These are phyloP conservation scores for Dione juno DNA, from an alignment of 2,888 invertebrate species.

Conservation along the genomic window DNA sequence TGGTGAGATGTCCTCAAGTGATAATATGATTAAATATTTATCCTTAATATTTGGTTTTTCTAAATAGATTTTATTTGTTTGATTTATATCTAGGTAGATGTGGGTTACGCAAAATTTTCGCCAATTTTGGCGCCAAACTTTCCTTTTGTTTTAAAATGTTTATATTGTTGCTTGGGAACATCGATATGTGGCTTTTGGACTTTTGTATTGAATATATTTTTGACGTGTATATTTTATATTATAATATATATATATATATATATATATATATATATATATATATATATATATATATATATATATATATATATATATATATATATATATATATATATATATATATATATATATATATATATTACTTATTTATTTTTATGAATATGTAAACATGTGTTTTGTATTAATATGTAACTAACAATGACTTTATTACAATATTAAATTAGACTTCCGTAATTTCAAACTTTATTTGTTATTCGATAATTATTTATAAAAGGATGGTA, in stretches of 20 bases:
- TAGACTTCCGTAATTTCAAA: not conserved
- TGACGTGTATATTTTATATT: constrained; percentile 38
- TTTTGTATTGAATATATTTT: constrained; percentile 48
- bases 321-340: not conserved
- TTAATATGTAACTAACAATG: constrained; percentile 11
- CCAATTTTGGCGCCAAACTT: too few relatives aligned
- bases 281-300: not conserved
- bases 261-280: not conserved
- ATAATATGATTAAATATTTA: too few relatives aligned
- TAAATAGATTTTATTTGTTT: too few relatives aligned
- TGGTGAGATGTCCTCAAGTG: too few relatives aligned
- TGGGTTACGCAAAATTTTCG: too few relatives aligned
- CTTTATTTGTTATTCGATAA: not conserved
- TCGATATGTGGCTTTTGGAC: not conserved
- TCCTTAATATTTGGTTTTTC: too few relatives aligned
- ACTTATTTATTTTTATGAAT: constrained; percentile 23
- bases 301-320: not conserved
- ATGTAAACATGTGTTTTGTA: constrained; percentile 26
- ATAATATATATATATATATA: not conserved
- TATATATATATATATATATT: not conserved
- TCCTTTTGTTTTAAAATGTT: too few relatives aligned
- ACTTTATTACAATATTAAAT: not conserved
- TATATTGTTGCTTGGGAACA: not conserved
- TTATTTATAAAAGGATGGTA: not conserved
- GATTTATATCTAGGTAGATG: too few relatives aligned